These are phyloP conservation scores for Antennarius striatus DNA, from an alignment of 2,113 vertebrate genomes.

Conservation along the genomic window DNA sequence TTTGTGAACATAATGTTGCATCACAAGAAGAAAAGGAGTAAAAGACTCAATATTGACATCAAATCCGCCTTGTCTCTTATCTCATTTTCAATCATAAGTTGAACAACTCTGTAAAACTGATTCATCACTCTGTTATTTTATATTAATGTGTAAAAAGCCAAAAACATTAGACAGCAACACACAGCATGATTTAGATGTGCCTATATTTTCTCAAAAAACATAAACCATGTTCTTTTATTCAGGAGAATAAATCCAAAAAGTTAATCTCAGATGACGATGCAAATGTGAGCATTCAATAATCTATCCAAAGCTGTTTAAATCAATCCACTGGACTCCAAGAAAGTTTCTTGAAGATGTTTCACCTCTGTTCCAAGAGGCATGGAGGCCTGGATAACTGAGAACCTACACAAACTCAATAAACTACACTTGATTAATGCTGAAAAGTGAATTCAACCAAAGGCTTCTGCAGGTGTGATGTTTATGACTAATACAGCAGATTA, in stretches of 20 bases:
- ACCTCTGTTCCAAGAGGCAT: too few species aligned
- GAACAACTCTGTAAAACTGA: neutral
- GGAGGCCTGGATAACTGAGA: too few species aligned
- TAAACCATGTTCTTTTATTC: neutral
- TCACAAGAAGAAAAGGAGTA: conserved; percentile 23
- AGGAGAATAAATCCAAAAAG: conserved; percentile 1
- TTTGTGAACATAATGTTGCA: conserved; percentile 38
- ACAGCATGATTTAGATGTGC: neutral
- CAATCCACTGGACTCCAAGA: too few species aligned
- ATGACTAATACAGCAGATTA: neutral
- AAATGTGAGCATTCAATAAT: neutral
- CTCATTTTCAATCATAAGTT: conserved; percentile 1
- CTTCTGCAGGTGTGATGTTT: neutral
- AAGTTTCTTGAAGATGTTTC: too few species aligned
- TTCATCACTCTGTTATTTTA: neutral
- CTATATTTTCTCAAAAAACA: neutral
- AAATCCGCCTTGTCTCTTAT: neutral
- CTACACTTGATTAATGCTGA: neutral
- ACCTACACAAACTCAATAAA: neutral
- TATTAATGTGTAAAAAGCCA: neutral
- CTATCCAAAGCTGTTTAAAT: too few species aligned
- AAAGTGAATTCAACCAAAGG: conserved; percentile 6
- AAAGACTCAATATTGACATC: neutral
- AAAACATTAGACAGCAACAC: neutral
- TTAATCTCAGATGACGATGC: neutral